Percentiles rank a stretch among this genome's conserved stretches.
Evolutionary conservation across 2,888 invertebrate genomes (phyloP).

Genomic region (Glomeris marginata): DNA sequence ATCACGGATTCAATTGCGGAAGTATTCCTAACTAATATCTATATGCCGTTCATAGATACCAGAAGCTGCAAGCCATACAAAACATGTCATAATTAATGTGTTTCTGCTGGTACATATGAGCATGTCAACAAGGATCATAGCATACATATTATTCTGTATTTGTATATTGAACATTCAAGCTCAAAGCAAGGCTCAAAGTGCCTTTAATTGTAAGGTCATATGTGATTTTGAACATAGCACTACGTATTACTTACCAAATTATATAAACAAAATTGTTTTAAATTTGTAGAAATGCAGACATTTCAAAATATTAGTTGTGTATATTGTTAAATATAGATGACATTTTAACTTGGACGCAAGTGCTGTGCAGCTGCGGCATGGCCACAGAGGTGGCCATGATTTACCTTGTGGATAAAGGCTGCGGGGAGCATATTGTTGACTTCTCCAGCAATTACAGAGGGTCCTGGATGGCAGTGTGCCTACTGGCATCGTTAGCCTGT

Average conservation of each 20-base stretch:
- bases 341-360: conserved; percentile 77
- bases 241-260: neutral
- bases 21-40: neutral
- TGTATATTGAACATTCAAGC: no score
- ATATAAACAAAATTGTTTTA: no score
- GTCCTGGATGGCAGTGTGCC: conserved; percentile 66
- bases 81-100: no score
- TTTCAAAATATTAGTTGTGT: neutral
- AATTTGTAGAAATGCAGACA: neutral
- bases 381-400: conserved; percentile 59
- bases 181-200: no score
- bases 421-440: conserved; percentile 60
- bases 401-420: conserved; percentile 63
- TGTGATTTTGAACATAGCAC: neutral
- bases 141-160: no score
- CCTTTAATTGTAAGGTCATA: neutral
- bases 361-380: conserved; percentile 78
- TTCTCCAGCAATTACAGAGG: conserved; percentile 49
- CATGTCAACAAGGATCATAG: no score
- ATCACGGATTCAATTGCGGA: neutral
- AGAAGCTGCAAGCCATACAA: no score
- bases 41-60: no score
- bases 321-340: no score
- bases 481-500: conserved; percentile 60
- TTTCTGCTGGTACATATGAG: no score